Conservation (phyloP, 2,888 invertebrate species). For the Therioaphis trifolii region DNA sequence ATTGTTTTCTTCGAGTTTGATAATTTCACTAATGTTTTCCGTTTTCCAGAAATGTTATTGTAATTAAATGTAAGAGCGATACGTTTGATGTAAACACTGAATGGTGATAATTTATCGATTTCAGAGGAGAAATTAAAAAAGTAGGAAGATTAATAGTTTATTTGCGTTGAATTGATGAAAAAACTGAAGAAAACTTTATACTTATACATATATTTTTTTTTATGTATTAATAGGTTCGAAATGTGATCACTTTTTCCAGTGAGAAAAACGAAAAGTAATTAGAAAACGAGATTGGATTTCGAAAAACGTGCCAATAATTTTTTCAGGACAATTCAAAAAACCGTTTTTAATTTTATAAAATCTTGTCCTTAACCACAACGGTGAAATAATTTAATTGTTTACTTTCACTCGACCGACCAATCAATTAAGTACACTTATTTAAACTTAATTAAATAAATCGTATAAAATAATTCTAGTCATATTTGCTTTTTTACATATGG, state of each 20-base stretch:
- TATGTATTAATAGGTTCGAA: background rate
- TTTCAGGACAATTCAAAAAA: background rate
- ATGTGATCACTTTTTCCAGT: background rate
- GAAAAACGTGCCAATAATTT: background rate
- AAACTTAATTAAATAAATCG: background rate
- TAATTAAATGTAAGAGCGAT: background rate
- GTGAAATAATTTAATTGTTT: background rate
- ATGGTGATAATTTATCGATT: slow-evolving; percentile 8
- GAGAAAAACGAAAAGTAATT: background rate
- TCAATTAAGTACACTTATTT: background rate
- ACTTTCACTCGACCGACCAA: background rate
- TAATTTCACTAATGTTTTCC: too few relatives aligned
- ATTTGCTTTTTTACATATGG: background rate
- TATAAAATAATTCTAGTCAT: background rate
- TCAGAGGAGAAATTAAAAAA: background rate
- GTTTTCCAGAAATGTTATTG: too few relatives aligned
- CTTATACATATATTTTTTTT: too few relatives aligned
- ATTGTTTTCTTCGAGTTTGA: too few relatives aligned
- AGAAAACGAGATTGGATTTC: slow-evolving; percentile 7
- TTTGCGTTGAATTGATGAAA: background rate
- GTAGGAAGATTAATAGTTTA: background rate
- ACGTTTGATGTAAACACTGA: background rate
- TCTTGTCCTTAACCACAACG: background rate
- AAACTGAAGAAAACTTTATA: background rate
- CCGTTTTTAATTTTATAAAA: slow-evolving; percentile 20